Base-by-base conservation (phyloP, 2,888 invertebrate species). In the Apodemia duryi region DNA sequence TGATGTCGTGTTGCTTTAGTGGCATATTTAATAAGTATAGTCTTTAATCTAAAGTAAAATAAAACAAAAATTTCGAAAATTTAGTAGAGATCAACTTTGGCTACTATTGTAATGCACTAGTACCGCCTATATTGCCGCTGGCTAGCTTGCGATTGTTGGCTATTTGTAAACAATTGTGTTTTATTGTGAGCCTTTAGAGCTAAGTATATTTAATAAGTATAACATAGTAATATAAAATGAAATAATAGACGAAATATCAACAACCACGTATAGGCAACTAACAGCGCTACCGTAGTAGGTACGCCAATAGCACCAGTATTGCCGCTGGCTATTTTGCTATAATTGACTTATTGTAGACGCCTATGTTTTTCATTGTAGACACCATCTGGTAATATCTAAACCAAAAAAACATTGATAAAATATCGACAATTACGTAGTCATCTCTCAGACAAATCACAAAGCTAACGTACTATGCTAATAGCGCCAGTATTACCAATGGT, bases 301-400 rank as follows among this genome's bases (percentile, higher is more conserved):
- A 79, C 80, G 76, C 77, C 69, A 64, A 61, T 64, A 64, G 69
- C 63, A 65, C 70, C 62, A 66, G 65, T 65, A 61, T 67, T 71
- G 68, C 70, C 67, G 70, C 71, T 70, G 72, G 67, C 69, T 69
- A 71, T 69, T 69, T 71, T 70, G 69, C 69, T 68, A 69, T 75
- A 74, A 74, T 75, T 70, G 72, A 73, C 74, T 81, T 84, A 84
- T 86, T 86, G 85, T 82, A 80, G 75, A 80, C 81, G 82, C 83
- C 86, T 80, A 81, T 32, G 28, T 11, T 21, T 21, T 21, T 21
- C 21, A 21, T 21, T 21, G 21, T 35, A 2, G 35, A 5, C 41
- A 41, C 41, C 41, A 7, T 41, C 6, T 41, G 1, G 41, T 41
- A 41, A 5, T 38, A 6, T 38, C 3, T 1, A 6, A 43, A 11